Evolutionary conservation across 2,797 vertebrate species (phyloP), one percentile per base, ranked within the genome.

Genomic region (Luscinia megarhynchos): DNA sequence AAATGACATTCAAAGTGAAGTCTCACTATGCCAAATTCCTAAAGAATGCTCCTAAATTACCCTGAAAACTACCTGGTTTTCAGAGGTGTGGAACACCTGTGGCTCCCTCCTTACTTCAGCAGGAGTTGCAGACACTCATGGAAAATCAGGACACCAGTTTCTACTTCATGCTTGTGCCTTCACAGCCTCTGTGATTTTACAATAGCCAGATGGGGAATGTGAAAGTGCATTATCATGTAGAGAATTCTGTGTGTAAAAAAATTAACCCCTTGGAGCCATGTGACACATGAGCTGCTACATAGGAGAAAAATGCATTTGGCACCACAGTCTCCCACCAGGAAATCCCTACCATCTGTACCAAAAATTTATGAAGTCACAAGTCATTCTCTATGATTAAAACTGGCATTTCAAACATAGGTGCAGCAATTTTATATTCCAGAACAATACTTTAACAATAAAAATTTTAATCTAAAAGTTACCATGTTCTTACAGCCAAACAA

Each of bases 171-270:
- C 72, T 81, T 68, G 36, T 96, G 80, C 76, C 85, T 93, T 96
- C 87, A 77, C 59, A 95, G 93, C 79, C 76, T 87, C 88, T 88
- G 84, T 90, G 85, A 95, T 87, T 94, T 96, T 94, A 95, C 92
- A 94, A 75, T 89, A 64, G 93, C 51, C 91, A 94, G 86, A 94
- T 93, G 87, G 86, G 89, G 84, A 93, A 58, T 45, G 3, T 72
- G 89, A 57, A 96, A 96, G 96, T 97, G 96, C 96, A 96, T 96
- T 97, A 96, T 96, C 97, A 93, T 97, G 97, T 97, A 91, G 96
- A 96, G 94, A 88, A 92, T 96, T 95, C 82, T 54, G 41, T 0
- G 4, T 87, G 80, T 79, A 93, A 87, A 92, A 89, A 94, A 92
- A 93, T 96, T 97, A 95, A 97, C 96, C 95, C 93, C 95, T 96